Evolutionary conservation across 2,797 vertebrate species (phyloP), one percentile per base, ranked within the genome.

Genomic region (Gymnothorax javanicus): DNA sequence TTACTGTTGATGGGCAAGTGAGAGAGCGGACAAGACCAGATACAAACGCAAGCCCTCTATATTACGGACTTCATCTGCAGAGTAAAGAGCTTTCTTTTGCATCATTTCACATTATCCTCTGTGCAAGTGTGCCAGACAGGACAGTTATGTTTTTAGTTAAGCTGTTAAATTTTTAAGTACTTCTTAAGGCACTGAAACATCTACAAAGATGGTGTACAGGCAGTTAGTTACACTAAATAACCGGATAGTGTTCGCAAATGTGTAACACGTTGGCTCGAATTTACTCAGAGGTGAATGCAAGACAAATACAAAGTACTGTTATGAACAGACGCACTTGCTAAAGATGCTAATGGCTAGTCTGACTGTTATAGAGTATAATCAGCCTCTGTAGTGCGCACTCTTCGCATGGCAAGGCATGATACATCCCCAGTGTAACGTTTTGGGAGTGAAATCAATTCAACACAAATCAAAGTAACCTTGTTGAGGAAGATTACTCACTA

Each of bases 401-500:
- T 88, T 83, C 33, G 87, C 58, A 27, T 71, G 25, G 85, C 9
- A 87, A 77, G 27, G 27, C 82, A 60, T 17, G 7, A 84, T 17
- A 86, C 86, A 75, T 86, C 79, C 50, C 89, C 0, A 20, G 77
- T 54, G 87, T 89, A 91, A 92, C 87, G 87, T 87, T 87, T 91
- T 93, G 86, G 91, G 87, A 84, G 85, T 87, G 82, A 88, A 59
- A 93, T 89, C 90, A 86, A 84, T 88, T 89, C 88, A 64, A 93
- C 91, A 93, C 87, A 88, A 93, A 91, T 93, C 93, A 95, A 93
- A 93, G 91, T 93, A 95, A 95, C 94, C 91, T 94, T 92, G 93
- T 93, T 89, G 94, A 93, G 88, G 93, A 89, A 86, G 90, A 92
- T 92, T 89, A 96, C 98, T 97, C 94, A 99, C 98, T 97, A 99